Percentiles rank a stretch among this genome's conserved stretches.
Conservation (phyloP, 1,140 invertebrate genomes). For the Papilio dardanus region DNA sequence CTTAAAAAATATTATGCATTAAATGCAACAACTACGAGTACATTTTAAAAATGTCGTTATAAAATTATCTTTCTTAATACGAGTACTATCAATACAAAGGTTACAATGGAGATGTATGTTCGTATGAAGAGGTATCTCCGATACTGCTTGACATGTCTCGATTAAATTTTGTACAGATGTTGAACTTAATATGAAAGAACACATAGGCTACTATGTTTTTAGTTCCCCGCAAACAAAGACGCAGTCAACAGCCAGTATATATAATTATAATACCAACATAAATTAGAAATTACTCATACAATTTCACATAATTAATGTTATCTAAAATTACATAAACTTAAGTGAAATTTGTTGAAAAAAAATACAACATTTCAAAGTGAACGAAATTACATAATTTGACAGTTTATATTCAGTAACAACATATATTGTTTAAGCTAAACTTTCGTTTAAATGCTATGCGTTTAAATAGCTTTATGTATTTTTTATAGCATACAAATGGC, state of each 20-base stretch:
- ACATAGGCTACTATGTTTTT: no score
- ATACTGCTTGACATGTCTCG: no score
- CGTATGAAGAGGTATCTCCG: no score
- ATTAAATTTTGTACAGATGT: no score
- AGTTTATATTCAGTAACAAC: conserved; percentile 62
- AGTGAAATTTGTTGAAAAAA: conserved; percentile 33
- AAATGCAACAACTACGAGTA: no score
- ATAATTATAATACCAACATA: background rate
- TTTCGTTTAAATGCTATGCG: conserved; percentile 58
- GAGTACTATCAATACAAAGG: no score
- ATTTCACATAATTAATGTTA: background rate
- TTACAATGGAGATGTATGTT: no score
- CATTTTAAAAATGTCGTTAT: no score
- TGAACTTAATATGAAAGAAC: no score
- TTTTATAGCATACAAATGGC: conserved; percentile 63
- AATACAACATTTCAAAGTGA: background rate
- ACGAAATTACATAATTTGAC: conserved; percentile 60
- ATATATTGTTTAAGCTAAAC: conserved; percentile 44
- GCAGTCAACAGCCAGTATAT: background rate
- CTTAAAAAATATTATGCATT: background rate
- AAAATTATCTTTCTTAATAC: no score
- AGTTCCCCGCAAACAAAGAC: no score
- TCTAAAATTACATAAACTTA: conserved; percentile 18
- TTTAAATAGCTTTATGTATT: conserved; percentile 57
- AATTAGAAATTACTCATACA: background rate